Conservation (phyloP, 2,113 vertebrate species). For the Callaeas wilsoni region DNA sequence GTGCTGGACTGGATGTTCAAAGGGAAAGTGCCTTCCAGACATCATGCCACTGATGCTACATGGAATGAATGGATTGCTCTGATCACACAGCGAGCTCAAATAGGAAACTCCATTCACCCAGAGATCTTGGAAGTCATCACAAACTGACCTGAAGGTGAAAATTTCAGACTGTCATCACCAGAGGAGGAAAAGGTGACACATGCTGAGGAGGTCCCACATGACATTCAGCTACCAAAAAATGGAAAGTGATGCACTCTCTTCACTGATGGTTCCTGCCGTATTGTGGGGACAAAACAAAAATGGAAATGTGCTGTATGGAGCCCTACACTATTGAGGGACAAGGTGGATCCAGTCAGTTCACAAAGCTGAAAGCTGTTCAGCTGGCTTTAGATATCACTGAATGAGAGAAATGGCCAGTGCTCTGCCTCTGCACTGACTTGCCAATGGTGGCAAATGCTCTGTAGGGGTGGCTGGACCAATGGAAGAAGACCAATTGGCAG, state of each 20-base stretch:
- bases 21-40: background rate
- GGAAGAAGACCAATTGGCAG: background rate
- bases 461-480: background rate
- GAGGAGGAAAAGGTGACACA: background rate
- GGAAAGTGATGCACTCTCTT: rapidly evolving
- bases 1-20: background rate
- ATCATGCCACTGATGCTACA: too few species aligned
- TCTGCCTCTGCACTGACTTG: background rate
- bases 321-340: background rate
- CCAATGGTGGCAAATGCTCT: background rate
- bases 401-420: background rate
- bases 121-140: background rate
- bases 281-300: background rate
- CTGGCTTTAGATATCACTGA: background rate
- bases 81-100: background rate
- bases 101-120: background rate
- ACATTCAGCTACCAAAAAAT: background rate
- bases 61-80: background rate
- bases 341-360: background rate
- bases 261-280: background rate
- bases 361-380: background rate
- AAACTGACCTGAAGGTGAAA: background rate
- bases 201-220: background rate
- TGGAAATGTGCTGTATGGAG: background rate
- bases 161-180: background rate